Percentiles rank a stretch among this genome's conserved stretches.
Evolutionary conservation across 2,888 invertebrate species (phyloP).

Genomic region (Andrena chrysosceles): DNA sequence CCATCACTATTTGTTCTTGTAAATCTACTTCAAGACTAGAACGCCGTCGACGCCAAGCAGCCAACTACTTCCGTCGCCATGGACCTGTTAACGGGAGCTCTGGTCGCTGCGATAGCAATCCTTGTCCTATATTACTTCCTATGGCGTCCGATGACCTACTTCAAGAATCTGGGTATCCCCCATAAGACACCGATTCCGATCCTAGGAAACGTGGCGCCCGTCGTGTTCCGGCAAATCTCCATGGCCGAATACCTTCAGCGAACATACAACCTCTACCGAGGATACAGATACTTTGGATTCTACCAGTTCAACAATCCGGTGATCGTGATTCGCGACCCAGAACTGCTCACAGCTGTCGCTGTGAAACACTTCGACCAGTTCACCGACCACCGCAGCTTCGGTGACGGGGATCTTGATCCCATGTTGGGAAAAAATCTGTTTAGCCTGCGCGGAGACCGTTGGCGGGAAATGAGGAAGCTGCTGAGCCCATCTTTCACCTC

Average conservation of each 20-base stretch:
- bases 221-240: background rate
- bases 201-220: too few relatives aligned
- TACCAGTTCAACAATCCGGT: conserved; percentile 75
- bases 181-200: too few relatives aligned
- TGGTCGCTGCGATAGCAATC: too few relatives aligned
- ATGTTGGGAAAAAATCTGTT: conserved; percentile 72
- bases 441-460: conserved; percentile 79
- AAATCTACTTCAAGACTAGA: too few relatives aligned
- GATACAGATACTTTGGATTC: conserved; percentile 69
- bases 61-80: too few relatives aligned
- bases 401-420: conserved; percentile 66
- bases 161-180: too few relatives aligned
- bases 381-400: conserved; percentile 72
- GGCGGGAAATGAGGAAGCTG: background rate
- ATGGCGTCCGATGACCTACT: too few relatives aligned
- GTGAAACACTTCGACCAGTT: conserved; percentile 79
- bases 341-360: conserved; percentile 76
- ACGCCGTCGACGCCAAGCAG: too few relatives aligned
- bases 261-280: conserved; percentile 46
- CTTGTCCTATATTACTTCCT: too few relatives aligned
- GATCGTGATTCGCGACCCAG: conserved; percentile 77
- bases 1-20: too few relatives aligned
- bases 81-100: too few relatives aligned
- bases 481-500: background rate
- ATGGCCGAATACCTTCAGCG: background rate